A percentile compares a stretch with the other conserved stretches of the same genome.
Evolutionary conservation across 35 echinoderm and acorn worm species (phyloP).

Genomic region (Lytechinus pictus): DNA sequence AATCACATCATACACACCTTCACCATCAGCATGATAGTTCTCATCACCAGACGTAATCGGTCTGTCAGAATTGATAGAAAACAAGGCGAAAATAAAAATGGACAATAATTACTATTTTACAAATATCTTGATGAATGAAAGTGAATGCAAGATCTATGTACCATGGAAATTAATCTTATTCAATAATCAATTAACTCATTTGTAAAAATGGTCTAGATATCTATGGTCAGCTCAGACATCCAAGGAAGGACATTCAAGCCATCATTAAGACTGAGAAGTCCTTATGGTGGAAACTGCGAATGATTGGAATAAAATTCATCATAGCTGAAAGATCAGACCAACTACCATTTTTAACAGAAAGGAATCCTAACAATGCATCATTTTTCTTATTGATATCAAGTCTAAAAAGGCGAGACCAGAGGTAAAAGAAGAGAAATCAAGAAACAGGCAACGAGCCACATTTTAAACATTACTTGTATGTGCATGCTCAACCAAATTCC

Average conservation of each 20-base stretch:
- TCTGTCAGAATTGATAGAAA: slow-evolving; percentile 24
- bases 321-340: neutral
- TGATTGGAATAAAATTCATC: slow-evolving; percentile 36
- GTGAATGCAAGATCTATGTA: neutral
- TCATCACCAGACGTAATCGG: slow-evolving; percentile 84
- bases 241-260: slow-evolving; percentile 25
- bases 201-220: no score
- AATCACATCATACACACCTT: slow-evolving; percentile 59
- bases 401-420: no score
- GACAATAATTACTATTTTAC: neutral
- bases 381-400: no score
- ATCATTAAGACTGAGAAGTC: slow-evolving; percentile 32
- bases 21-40: slow-evolving; percentile 91
- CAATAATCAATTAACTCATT: no score
- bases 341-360: no score
- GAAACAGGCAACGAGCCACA: no score
- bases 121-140: neutral
- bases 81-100: neutral
- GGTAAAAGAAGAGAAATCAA: no score
- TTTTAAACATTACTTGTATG: no score
- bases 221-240: slow-evolving; percentile 47
- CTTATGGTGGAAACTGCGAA: slow-evolving; percentile 52
- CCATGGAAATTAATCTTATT: no score
- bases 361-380: no score
- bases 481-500: no score